Evolutionary conservation across 2,797 vertebrate species (phyloP), one percentile per base, ranked within the genome.

Genomic region (Sebastes baramenuke): DNA sequence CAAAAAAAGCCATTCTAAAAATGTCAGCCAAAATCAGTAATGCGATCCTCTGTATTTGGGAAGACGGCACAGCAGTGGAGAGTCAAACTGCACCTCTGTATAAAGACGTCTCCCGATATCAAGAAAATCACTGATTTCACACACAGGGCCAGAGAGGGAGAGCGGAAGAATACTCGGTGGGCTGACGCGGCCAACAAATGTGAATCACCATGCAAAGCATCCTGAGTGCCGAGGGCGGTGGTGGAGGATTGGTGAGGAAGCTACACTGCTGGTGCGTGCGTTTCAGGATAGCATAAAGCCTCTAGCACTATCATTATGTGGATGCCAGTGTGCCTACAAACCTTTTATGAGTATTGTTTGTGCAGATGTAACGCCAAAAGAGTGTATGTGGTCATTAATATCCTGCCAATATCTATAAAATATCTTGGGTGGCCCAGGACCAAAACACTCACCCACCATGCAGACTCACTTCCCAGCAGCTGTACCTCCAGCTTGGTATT

Each of bases 21-120:
- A 86, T 79, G 88, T 82, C 79, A 80, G 70, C 32, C 16, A 4
- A 85, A 84, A 88, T 81, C 67, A 36, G 77, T 75, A 74, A 38
- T 29, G 34, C 76, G 72, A 65, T 87, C 54, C 32, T 75, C 34
- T 74, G 67, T 72, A 83, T 83, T 66, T 72, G 65, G 65, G 76
- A 81, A 79, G 79, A 85, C 67, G 73, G 81, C 82, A 22, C 78
- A 64, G 65, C 73, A 32, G 69, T 5, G 22, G 64, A 67, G 77
- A 84, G 86, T 89, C 77, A 91, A 89, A 88, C 8, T 25, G 69
- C 36, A 27, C 72, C 79, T 87, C 46, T 70, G 82, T 77, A n/a
- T 65, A 56, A 69, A 81, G 54, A 80, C 75, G 79, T 77, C 12
- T 20, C 75, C 62, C 82, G 67, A 30, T 56, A 86, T 87, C 70